Base-by-base conservation (phyloP, 2,888 invertebrate species). In the Philhelius pedissequus region DNA sequence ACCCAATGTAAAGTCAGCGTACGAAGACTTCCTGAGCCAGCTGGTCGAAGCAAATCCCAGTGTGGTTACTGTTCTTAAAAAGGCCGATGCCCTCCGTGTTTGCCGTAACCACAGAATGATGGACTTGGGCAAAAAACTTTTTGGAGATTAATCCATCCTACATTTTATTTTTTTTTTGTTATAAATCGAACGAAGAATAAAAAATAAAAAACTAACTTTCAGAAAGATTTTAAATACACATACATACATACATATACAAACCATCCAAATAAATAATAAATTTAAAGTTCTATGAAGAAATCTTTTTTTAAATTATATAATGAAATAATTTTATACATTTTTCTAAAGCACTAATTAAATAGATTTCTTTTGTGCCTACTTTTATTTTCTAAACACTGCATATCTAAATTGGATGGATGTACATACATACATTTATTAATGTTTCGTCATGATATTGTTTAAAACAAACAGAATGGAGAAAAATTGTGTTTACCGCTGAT, bases 81-180 rank as follows among this genome's bases (percentile, higher is more conserved):
- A 96, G 90, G 94, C 94, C 74, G 96, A 96, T 87, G 97, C 96
- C 5, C 92, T 97, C 50, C 94, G 95, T 87, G 96, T 96, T 88
- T 97, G 97, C 90, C 93, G 97, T 89, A 97, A 96, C 90, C 97
- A 97, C 91, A 93, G 96, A 89, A 94, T 97, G 92, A 97, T 97
- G 97, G 97, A 97, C 87, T 92, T 97, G 90, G 97, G 97, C 88
- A 97, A 97, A 92, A 95, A 95, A 90, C 93, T 97, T 86, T 97
- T 97, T 92, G 97, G 97, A 87, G 96, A 97, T 92, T 97, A 95
- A 88, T 15, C 30, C 11, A 52, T 52, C 15, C 9, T 0, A 22
- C 20, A 62, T 27, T 56, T n/a, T 35, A 18, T 52, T 66, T 43
- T 25, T 69, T 30, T 40, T 69, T 62, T 20, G 71, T 64, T 74